Conservation (phyloP, 2,888 invertebrate species). For the Campaea margaritaria region DNA sequence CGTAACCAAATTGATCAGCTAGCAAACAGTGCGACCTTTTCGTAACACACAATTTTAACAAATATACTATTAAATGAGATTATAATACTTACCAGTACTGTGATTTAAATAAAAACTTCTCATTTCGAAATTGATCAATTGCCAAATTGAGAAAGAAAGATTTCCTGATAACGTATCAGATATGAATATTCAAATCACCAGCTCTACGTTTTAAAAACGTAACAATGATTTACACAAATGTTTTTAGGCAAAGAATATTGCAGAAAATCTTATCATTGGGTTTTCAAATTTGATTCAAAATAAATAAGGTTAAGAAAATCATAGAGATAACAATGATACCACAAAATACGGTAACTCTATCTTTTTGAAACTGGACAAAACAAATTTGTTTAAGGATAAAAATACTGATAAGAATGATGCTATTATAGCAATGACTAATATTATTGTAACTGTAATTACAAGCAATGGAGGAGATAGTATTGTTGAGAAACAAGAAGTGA, state of each 20-base stretch:
- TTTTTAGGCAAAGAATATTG: neutral
- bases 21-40: no score
- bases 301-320: neutral
- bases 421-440: constrained; percentile 5
- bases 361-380: constrained; percentile 2
- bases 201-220: no score
- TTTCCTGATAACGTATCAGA: no score
- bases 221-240: neutral
- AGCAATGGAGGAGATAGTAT: constrained; percentile 20
- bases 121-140: no score
- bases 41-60: no score
- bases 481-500: constrained; percentile 38
- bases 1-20: no score
- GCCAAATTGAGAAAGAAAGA: no score
- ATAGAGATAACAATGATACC: neutral
- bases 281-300: neutral
- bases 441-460: constrained; percentile 9
- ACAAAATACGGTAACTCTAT: neutral
- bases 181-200: no score
- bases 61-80: no score
- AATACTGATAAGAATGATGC: neutral
- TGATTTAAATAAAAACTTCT: no score
- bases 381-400: constrained; percentile 1
- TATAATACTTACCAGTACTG: no score
- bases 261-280: neutral